A percentile compares a stretch with the other conserved stretches of the same genome.
Conservation (phyloP, 2,888 invertebrate species). For the Poecilus cupreus region DNA sequence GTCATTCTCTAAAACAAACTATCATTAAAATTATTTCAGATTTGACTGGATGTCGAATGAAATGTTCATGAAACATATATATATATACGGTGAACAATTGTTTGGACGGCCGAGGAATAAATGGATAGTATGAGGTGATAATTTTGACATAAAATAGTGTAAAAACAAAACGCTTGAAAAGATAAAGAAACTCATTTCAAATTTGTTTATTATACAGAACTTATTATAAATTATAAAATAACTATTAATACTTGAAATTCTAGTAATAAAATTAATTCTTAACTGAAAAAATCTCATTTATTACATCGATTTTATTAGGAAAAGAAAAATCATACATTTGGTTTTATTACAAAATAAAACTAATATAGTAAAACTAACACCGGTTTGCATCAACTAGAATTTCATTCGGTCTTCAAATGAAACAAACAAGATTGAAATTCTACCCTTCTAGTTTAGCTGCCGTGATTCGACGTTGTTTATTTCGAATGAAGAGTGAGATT, state of each 20-base stretch:
- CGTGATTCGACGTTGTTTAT: neutral
- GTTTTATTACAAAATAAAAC: conserved; percentile 66
- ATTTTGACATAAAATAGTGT: neutral
- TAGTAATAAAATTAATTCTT: neutral
- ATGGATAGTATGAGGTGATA: too few relatives aligned
- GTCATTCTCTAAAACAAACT: neutral
- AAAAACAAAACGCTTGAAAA: neutral
- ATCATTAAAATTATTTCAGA: neutral
- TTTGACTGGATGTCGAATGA: too few relatives aligned
- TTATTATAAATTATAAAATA: conserved; percentile 24
- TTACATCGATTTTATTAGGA: conserved; percentile 64
- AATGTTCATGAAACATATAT: too few relatives aligned
- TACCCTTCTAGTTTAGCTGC: conserved; percentile 28
- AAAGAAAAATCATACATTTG: conserved; percentile 64
- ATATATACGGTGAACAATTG: too few relatives aligned
- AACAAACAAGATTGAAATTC: neutral
- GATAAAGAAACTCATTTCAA: conserved; percentile 1
- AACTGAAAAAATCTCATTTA: conserved; percentile 44
- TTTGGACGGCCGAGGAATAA: too few relatives aligned
- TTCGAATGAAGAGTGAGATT: neutral
- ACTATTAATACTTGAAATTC: conserved; percentile 16
- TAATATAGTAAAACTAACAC: conserved; percentile 63
- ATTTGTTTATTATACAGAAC: conserved; percentile 27
- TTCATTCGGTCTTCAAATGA: conserved; percentile 17
- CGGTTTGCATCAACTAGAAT: conserved; percentile 5